A percentile compares a stretch with the other conserved stretches of the same genome.
phyloP scores from a whole-genome alignment of 2,888 invertebrate genomes.

The Cabera pusaria region DNA sequence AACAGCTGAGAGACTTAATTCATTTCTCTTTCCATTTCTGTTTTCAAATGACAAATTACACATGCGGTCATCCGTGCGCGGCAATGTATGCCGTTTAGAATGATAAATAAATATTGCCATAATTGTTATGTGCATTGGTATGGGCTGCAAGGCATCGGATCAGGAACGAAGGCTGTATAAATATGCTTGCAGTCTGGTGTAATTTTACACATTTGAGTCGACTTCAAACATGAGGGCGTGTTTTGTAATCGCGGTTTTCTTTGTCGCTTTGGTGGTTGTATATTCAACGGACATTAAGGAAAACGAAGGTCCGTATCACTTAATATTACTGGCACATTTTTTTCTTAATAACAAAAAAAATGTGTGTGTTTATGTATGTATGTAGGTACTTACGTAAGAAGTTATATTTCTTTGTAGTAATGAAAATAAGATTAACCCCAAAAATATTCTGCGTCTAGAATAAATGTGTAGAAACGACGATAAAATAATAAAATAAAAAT shows the following conservation, averaged over 20 bases:
- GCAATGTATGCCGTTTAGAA: conserved; percentile 36
- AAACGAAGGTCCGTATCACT: conserved; percentile 25
- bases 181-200: conserved; percentile 39
- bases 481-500: no score
- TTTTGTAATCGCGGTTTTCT: conserved; percentile 41
- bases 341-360: no score
- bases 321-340: neutral
- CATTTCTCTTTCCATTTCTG: conserved; percentile 26
- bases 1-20: conserved; percentile 26
- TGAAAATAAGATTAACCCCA: no score
- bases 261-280: conserved; percentile 34
- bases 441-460: no score
- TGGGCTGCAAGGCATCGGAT: conserved; percentile 29
- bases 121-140: conserved; percentile 28
- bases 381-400: no score
- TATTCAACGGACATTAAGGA: conserved; percentile 24
- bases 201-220: conserved; percentile 38
- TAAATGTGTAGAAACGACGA: no score
- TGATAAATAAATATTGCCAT: conserved; percentile 17
- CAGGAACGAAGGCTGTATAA: conserved; percentile 45
- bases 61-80: conserved; percentile 25
- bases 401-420: no score
- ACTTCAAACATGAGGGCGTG: conserved; percentile 50
- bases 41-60: conserved; percentile 19
- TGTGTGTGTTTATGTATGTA: no score